Conservation (phyloP, 2,113 vertebrate species). For the Oncorhynchus mykiss region DNA sequence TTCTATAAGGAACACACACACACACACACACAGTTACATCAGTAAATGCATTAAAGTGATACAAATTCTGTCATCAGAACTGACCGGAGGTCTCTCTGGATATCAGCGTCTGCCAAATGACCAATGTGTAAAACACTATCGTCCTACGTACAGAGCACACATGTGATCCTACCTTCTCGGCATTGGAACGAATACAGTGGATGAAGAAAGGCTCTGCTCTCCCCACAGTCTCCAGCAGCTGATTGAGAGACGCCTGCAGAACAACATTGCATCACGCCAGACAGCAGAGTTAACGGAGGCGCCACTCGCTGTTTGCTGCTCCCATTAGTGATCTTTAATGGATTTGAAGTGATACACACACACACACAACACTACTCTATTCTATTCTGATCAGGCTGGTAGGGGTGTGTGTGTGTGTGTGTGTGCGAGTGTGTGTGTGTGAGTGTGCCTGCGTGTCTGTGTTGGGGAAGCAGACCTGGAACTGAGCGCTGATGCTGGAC, state of each 20-base stretch:
- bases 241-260: conserved; percentile 82
- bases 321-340: too few species aligned
- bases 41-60: too few species aligned
- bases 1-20: conserved; percentile 69
- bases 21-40: not conserved
- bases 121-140: not conserved
- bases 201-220: conserved; percentile 92
- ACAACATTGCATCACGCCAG: not conserved
- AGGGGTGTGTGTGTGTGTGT: too few species aligned
- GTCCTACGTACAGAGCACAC: too few species aligned
- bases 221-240: conserved; percentile 81
- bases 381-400: not conserved
- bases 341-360: too few species aligned
- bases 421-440: too few species aligned
- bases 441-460: too few species aligned
- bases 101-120: not conserved
- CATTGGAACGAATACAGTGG: conserved; percentile 89
- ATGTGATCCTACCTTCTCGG: conserved; percentile 79
- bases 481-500: conserved; percentile 85
- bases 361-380: too few species aligned
- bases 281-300: not conserved
- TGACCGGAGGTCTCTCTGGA: not conserved
- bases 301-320: too few species aligned
- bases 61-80: too few species aligned
- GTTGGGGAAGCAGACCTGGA: conserved; percentile 79